A percentile compares a stretch with the other conserved stretches of the same genome.
Evolutionary conservation across 1,140 invertebrate genomes (phyloP).

Genomic region (Mylabris phalerata): DNA sequence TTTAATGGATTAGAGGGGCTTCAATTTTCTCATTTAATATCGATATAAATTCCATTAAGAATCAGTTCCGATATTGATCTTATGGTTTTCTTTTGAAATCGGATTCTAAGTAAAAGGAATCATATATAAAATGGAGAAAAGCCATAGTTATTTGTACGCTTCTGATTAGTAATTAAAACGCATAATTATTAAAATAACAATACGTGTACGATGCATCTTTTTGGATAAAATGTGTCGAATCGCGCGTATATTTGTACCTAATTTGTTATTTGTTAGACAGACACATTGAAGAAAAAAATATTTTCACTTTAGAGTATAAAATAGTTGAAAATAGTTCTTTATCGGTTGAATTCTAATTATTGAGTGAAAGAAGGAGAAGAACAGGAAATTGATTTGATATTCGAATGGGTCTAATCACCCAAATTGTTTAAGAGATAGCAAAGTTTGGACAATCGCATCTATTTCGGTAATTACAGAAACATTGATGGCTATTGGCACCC

Average conservation of each 20-base stretch:
- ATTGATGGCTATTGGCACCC: too few relatives aligned
- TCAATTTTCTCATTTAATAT: too few relatives aligned
- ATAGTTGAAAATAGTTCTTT: constrained; percentile 14
- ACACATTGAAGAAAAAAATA: constrained; percentile 7
- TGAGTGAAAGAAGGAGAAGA: background rate
- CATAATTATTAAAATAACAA: background rate
- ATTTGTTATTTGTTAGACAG: constrained; percentile 27
- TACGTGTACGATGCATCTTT: constrained; percentile 6
- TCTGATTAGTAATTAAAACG: constrained; percentile 13
- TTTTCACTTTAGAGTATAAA: constrained; percentile 23
- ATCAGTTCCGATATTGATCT: too few relatives aligned
- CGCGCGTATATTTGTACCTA: constrained; percentile 28
- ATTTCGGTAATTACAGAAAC: too few relatives aligned
- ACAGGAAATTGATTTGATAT: background rate
- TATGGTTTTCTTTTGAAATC: too few relatives aligned
- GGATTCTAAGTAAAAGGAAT: too few relatives aligned
- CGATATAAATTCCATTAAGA: too few relatives aligned
- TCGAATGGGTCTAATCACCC: background rate
- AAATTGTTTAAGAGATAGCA: too few relatives aligned
- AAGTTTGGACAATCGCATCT: too few relatives aligned
- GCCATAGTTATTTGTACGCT: constrained; percentile 10
- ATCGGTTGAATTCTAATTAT: constrained; percentile 11
- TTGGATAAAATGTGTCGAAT: constrained; percentile 7
- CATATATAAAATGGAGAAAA: too few relatives aligned
- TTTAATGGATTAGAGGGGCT: too few relatives aligned